phyloP scores from a whole-genome alignment of 2,113 vertebrate species.

The Tyto alba region DNA sequence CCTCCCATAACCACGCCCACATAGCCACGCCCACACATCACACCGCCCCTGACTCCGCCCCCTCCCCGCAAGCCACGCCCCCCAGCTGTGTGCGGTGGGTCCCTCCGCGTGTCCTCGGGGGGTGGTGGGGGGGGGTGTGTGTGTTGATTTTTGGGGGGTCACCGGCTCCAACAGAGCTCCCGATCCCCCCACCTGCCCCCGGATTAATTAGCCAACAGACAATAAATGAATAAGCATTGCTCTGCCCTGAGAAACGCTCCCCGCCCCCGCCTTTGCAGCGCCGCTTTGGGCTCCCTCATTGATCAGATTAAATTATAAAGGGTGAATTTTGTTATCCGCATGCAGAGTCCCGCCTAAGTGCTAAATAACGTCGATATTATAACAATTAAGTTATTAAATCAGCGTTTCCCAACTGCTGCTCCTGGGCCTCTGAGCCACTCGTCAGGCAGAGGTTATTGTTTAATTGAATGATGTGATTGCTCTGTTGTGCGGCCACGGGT shows the following conservation, averaged over 20 bases:
- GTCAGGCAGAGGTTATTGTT: not conserved
- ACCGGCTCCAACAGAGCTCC: rapidly evolving
- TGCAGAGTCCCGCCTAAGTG: not conserved
- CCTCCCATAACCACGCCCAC: too few relatives aligned
- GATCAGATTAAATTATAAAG: not conserved
- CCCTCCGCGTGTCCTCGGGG: not conserved
- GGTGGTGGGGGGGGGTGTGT: too few relatives aligned
- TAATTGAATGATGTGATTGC: not conserved
- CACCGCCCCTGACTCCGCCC: too few relatives aligned
- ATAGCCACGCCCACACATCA: too few relatives aligned
- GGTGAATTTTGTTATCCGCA: not conserved
- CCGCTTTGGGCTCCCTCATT: not conserved
- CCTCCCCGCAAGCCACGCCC: not conserved
- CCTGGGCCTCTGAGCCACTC: not conserved
- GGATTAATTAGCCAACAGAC: rapidly evolving
- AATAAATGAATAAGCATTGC: not conserved
- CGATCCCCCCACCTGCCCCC: rapidly evolving
- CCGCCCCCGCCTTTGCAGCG: rapidly evolving
- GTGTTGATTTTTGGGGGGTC: not conserved
- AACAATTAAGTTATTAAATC: slow-evolving; percentile 10
- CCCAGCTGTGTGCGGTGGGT: not conserved
- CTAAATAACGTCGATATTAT: not conserved
- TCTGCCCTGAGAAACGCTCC: rapidly evolving
- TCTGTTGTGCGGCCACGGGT: rapidly evolving
- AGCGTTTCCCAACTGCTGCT: not conserved